Base-by-base conservation (phyloP, 2,888 invertebrate species). In the Fragum sueziense region DNA sequence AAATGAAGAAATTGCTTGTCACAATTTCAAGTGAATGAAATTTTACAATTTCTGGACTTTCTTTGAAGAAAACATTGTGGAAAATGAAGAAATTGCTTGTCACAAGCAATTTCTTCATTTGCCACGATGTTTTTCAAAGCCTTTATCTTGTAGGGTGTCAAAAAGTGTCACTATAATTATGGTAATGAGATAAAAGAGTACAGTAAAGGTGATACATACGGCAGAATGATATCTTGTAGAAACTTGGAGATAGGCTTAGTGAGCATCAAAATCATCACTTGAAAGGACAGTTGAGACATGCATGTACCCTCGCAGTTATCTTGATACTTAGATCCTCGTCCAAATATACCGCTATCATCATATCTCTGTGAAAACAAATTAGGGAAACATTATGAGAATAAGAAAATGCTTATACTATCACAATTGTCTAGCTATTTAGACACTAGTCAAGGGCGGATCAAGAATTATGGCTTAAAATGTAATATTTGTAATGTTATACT, bases 231-330 rank as follows among this genome's bases (percentile, higher is more conserved):
- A 82, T 94, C 94, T 51, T 89, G 91, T 72, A 92, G 84, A 75
- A 94, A 91, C 84, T 94, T 94, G 3, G 94, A 94, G 37, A 94
- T 76, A 0, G 94, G 94, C 84, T 94, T 94, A 27, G 91, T 86
- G 6, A 94, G 61, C 91, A 94, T 93, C 27, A 94, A 92, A 7
- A 93, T 90, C n/a, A 94, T 87, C 1, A 94, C 90, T 89, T 94
- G 94, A 70, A 94, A 93, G 4, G 94, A 94, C 2, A 94, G 87
- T 76, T 94, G 90, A 20, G 94, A 91, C 92, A 94, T 94, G 82
- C 94, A 94, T 0, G 89, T 89, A 0, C 88, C 88, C 52, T 89
- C 88, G 82, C 90, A 91, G 11, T 88, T 91, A 79, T 94, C 94
- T 52, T 83, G 87, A 82, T 93, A 94, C 14, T 87, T 73, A 3